phyloP scores from a whole-genome alignment of 2,113 vertebrate genomes.

The Noturus placidus region DNA sequence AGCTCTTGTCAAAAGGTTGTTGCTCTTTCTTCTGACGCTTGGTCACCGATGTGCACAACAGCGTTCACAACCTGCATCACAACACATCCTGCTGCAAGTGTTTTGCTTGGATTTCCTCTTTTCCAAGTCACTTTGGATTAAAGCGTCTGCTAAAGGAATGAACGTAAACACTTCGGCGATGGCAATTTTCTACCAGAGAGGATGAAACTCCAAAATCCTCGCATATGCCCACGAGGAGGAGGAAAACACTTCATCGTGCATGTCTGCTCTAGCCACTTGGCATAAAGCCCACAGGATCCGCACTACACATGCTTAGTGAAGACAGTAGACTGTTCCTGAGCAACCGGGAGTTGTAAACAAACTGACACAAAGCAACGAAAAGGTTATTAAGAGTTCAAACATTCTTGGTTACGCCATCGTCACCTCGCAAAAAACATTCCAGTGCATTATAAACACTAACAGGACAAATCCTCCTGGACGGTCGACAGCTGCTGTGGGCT shows the following conservation, averaged over 20 bases:
- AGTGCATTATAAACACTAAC: not conserved
- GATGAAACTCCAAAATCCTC: not conserved
- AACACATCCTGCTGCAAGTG: not conserved
- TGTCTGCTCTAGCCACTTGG: not conserved
- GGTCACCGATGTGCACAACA: not conserved
- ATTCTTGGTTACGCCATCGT: not conserved
- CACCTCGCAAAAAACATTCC: slow-evolving; percentile 8
- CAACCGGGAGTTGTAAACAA: slow-evolving; percentile 26
- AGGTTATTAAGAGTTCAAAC: slow-evolving; percentile 30
- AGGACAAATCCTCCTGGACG: not conserved
- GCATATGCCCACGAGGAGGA: not conserved
- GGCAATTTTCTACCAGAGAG: not conserved
- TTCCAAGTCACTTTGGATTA: no score
- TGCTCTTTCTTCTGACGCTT: not conserved
- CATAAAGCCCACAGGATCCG: slow-evolving; percentile 7
- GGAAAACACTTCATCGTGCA: not conserved
- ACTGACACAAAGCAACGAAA: slow-evolving; percentile 2
- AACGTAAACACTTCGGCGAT: no score
- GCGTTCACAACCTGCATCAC: not conserved
- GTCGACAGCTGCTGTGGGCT: not conserved
- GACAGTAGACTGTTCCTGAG: not conserved
- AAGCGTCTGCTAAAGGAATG: no score
- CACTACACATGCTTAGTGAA: slow-evolving; percentile 2
- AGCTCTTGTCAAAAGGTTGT: not conserved
- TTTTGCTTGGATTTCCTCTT: no score